A percentile compares a stretch with the other conserved stretches of the same genome.
Evolutionary conservation across 2,797 vertebrate species (phyloP).

Genomic region (Liasis olivaceus): DNA sequence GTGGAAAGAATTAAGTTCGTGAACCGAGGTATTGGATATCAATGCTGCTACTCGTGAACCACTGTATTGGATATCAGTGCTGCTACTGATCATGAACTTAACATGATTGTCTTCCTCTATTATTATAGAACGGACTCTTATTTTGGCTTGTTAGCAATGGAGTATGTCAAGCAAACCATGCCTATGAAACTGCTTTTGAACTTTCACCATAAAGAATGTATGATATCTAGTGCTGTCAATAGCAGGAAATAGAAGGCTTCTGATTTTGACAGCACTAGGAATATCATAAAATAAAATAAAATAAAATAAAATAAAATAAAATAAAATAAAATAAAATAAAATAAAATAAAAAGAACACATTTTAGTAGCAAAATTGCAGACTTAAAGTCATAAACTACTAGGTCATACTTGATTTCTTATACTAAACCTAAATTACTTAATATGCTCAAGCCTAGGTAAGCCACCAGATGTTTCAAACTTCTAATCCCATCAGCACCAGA

Average conservation of each 20-base stretch:
- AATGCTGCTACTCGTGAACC: too few relatives aligned
- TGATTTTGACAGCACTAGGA: constrained; percentile 35
- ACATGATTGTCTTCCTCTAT: constrained; percentile 4
- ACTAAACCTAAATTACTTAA: background rate
- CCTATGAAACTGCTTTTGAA: constrained; percentile 10
- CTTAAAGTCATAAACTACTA: background rate
- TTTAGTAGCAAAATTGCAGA: background rate
- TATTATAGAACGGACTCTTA: constrained; percentile 16
- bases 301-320: too few relatives aligned
- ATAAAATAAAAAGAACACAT: rapidly evolving
- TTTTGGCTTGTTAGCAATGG: background rate
- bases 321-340: constrained; percentile 2
- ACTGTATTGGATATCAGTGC: background rate
- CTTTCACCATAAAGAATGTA: constrained; percentile 5
- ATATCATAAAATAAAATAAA: rapidly evolving
- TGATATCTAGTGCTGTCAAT: background rate
- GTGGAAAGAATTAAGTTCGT: too few relatives aligned
- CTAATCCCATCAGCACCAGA: background rate
- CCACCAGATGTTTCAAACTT: background rate
- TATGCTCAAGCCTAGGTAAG: background rate
- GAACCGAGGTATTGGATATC: too few relatives aligned
- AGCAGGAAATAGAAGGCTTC: constrained; percentile 36
- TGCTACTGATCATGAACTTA: background rate
- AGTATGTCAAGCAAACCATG: constrained; percentile 21
- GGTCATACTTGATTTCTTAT: constrained; percentile 11